Percentiles rank a stretch among this genome's conserved stretches.
Conservation (phyloP, 2,797 vertebrate genomes). For the Acridotheres tristis region DNA sequence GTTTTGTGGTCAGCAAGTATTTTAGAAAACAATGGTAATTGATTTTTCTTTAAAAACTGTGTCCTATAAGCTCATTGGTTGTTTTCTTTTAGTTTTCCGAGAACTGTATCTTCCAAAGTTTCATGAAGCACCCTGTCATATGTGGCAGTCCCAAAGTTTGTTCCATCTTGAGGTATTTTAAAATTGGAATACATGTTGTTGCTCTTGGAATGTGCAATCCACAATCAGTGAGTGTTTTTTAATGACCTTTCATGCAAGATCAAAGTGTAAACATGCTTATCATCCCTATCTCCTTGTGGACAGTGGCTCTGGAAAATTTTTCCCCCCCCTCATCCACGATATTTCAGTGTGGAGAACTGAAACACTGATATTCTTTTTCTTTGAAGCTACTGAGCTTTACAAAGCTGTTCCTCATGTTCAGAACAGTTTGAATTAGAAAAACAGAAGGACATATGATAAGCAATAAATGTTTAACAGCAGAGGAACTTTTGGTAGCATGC, state of each 20-base stretch:
- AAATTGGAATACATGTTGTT: neutral
- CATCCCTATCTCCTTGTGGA: neutral
- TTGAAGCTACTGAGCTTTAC: neutral
- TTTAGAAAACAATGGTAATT: neutral
- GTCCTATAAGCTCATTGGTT: neutral
- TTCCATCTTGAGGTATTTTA: neutral
- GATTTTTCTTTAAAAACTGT: neutral
- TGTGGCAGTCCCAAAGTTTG: neutral
- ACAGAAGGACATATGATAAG: neutral
- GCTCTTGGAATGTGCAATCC: neutral
- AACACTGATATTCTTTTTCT: neutral
- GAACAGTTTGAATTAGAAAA: conserved; percentile 5
- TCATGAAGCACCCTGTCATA: neutral
- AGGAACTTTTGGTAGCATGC: neutral
- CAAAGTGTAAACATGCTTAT: neutral
- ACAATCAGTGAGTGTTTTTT: neutral
- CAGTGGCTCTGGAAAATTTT: neutral
- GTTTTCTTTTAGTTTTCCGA: neutral
- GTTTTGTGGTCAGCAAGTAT: neutral
- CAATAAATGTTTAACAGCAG: neutral
- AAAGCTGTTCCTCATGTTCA: neutral
- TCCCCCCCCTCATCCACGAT: neutral
- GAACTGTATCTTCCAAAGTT: neutral
- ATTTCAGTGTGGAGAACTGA: neutral
- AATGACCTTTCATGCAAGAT: neutral